A percentile compares a stretch with the other conserved stretches of the same genome.
Conservation (phyloP, 2,888 invertebrate species). For the Phasia obesa region DNA sequence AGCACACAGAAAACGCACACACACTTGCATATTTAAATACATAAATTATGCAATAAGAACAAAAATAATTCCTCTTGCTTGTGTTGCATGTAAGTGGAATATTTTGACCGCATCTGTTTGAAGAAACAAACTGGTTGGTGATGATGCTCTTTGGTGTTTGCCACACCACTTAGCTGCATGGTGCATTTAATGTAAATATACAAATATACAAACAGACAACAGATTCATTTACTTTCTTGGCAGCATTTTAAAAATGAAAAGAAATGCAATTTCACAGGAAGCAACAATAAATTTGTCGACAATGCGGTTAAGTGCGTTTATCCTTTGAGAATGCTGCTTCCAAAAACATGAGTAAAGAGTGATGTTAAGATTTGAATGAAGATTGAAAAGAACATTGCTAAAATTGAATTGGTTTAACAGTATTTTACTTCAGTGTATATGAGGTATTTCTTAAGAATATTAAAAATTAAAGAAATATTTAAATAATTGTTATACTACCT, state of each 20-base stretch:
- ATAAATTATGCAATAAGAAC: slow-evolving; percentile 55
- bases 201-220: not conserved
- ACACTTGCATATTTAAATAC: slow-evolving; percentile 5
- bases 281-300: slow-evolving; percentile 67
- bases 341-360: slow-evolving; percentile 2
- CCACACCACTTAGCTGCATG: slow-evolving; percentile 15
- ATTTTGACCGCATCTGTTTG: slow-evolving; percentile 59
- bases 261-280: slow-evolving; percentile 49
- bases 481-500: too few species aligned
- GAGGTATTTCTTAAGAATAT: not conserved
- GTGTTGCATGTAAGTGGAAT: slow-evolving; percentile 42
- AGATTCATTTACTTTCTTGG: not conserved
- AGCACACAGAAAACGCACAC: not conserved
- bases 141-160: slow-evolving; percentile 29
- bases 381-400: slow-evolving; percentile 17
- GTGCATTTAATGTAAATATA: slow-evolving; percentile 9
- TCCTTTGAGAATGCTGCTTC: slow-evolving; percentile 47
- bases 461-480: too few species aligned
- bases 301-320: slow-evolving; percentile 51
- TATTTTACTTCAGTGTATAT: not conserved
- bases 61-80: slow-evolving; percentile 4
- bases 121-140: slow-evolving; percentile 25
- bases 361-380: slow-evolving; percentile 1
- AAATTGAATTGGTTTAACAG: slow-evolving; percentile 17
- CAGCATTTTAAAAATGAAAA: not conserved